These are phyloP conservation scores for Cryptocephalus moraei DNA, from an alignment of 2,888 invertebrate species.

Conservation along the genomic window DNA sequence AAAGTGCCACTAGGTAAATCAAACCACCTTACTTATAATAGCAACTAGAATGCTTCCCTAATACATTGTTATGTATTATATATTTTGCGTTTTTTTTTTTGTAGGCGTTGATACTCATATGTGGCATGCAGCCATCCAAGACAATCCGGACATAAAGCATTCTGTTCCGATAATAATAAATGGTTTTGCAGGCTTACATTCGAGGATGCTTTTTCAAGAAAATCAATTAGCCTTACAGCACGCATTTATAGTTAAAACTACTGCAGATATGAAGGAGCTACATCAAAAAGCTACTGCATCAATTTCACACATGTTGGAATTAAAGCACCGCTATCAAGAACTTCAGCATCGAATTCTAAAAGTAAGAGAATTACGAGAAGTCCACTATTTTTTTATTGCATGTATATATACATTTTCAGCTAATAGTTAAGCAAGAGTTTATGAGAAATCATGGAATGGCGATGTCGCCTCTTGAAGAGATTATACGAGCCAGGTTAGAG, in stretches of 20 bases:
- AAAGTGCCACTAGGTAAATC: conserved; percentile 63
- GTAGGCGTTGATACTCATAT: conserved; percentile 81
- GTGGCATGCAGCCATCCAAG: conserved; percentile 93
- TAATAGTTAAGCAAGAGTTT: conserved; percentile 80
- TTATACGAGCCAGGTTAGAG: conserved; percentile 76
- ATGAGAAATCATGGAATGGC: conserved; percentile 79
- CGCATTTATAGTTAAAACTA: conserved; percentile 68
- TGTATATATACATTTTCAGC: conserved; percentile 40
- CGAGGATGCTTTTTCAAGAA: conserved; percentile 75
- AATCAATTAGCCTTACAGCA: conserved; percentile 76
- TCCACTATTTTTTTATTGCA: too few relatives aligned
- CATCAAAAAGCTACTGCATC: conserved; percentile 74
- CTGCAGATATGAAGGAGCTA: conserved; percentile 65
- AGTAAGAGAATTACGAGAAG: conserved; percentile 38
- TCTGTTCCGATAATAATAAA: conserved; percentile 91
- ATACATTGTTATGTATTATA: too few relatives aligned
- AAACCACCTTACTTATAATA: background rate
- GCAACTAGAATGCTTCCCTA: too few relatives aligned
- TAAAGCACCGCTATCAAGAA: conserved; percentile 69
- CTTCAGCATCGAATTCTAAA: conserved; percentile 75
- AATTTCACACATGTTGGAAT: conserved; percentile 70
- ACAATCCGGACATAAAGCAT: conserved; percentile 85
- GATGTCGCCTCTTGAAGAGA: conserved; percentile 85
- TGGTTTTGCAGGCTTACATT: conserved; percentile 74
- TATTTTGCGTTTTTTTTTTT: too few relatives aligned